Evolutionary conservation across 2,888 invertebrate genomes (phyloP).

Genomic region (Quadroppia sp.): DNA sequence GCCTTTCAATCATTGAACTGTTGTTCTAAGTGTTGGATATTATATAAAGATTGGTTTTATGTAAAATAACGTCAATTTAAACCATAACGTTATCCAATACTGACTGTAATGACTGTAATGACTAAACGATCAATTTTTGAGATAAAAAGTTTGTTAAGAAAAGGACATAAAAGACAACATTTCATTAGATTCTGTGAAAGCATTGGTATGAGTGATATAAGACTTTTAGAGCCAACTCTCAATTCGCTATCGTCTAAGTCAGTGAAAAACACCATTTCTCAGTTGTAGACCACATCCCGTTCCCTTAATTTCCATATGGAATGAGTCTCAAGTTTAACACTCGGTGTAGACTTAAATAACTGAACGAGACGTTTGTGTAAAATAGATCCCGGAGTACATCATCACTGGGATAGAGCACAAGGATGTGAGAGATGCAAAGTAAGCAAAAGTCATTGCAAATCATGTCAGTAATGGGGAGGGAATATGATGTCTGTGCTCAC

Average conservation of each 20-base stretch:
- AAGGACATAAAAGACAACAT: no score
- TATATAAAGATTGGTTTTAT: no score
- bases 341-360: background rate
- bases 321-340: background rate
- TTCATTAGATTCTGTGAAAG: no score
- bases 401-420: slow-evolving; percentile 19
- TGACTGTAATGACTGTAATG: no score
- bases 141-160: background rate
- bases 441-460: background rate
- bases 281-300: background rate
- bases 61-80: no score
- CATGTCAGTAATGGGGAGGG: background rate
- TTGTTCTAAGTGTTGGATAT: no score
- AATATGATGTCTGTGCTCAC: no score
- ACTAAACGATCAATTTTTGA: background rate
- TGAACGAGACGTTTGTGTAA: background rate
- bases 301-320: slow-evolving; percentile 1
- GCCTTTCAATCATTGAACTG: no score
- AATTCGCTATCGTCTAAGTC: background rate
- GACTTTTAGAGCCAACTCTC: no score
- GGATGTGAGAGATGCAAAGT: slow-evolving; percentile 33
- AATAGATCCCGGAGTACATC: background rate
- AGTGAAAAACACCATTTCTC: background rate
- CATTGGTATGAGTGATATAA: no score
- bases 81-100: no score